Base-by-base conservation (phyloP, 2,797 vertebrate species). In the Tamandua tetradactyla region DNA sequence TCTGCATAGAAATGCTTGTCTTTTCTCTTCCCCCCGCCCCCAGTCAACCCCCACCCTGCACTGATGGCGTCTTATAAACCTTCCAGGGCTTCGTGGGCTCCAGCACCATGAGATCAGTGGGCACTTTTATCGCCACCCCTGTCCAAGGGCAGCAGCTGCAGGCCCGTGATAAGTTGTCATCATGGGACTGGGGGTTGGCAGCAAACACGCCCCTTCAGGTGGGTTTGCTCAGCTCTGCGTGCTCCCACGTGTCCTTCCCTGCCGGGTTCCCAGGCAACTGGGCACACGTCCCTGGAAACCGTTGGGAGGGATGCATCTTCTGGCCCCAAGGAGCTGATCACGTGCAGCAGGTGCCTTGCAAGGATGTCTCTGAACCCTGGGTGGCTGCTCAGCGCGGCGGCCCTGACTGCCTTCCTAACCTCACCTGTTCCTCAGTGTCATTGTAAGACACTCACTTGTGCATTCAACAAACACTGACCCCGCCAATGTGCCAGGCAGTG, bases 251-350 rank as follows among this genome's bases (percentile, higher is more conserved):
- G n/a, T 49, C 95, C 61, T 1, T 0, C 40, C 81, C 82, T 71
- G 49, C 94, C 88, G 62, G 78, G 93, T 82, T 96, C 89, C 84
- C 44, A 44, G 64, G 75, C 9, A 93, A 80, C 32, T 68, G 81
- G 81, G 37, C 32, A 37, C 20, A 15, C 4, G 72, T 92, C 81
- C 72, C 87, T 32, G 0, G 75, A 95, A 74, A 61, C 95, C 42
- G 94, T 91, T 89, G 93, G 96, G 94, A 96, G 93, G n/a, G 78
- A 84, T 86, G 25, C 91, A 17, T 76, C 76, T 69, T 66, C 78
- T 90, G 68, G 61, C 61, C 61, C 84, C 71, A 57, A 69, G 57
- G 37, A 69, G 52, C 74, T n/a, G 84, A 55, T 37, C 2, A 0
- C 37, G n/a, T 47, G n/a, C 57, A 20, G 81, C 4, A 13, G 2